phyloP scores from a whole-genome alignment of 2,888 invertebrate species.

The Perizoma affinitatum region DNA sequence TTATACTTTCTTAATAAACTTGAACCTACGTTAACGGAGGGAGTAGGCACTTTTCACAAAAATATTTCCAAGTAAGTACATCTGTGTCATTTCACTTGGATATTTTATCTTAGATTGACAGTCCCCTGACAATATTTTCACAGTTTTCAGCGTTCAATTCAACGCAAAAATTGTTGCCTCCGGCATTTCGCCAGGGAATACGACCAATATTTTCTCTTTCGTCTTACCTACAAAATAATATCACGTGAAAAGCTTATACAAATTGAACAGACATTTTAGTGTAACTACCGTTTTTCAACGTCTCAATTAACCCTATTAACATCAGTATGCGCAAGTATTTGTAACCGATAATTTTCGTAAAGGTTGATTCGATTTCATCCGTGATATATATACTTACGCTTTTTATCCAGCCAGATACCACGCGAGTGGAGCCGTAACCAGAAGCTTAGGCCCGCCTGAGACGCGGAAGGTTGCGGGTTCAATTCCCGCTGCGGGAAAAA shows the following conservation, averaged over 20 bases:
- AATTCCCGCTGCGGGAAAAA: too few relatives aligned
- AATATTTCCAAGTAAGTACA: constrained; percentile 3
- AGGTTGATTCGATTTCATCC: too few relatives aligned
- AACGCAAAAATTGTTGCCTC: constrained; percentile 37
- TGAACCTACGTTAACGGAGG: constrained; percentile 4
- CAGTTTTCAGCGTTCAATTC: constrained; percentile 39
- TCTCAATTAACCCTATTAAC: neutral
- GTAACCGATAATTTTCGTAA: too few relatives aligned
- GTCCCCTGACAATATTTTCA: constrained; percentile 42
- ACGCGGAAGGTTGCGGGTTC: too few relatives aligned
- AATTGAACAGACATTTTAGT: constrained; percentile 4
- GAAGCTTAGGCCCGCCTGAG: too few relatives aligned
- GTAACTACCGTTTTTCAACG: neutral
- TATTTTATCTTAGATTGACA: constrained; percentile 28
- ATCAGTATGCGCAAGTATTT: too few relatives aligned
- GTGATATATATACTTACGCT: too few relatives aligned
- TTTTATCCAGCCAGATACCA: too few relatives aligned
- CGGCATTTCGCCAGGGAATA: constrained; percentile 39
- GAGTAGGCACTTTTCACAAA: constrained; percentile 6
- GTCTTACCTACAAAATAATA: constrained; percentile 26
- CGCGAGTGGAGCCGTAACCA: too few relatives aligned
- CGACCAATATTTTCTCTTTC: constrained; percentile 39
- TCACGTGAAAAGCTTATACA: constrained; percentile 18
- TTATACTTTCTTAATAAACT: constrained; percentile 1
- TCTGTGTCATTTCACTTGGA: neutral